These are phyloP conservation scores for Meda fulgida DNA, from an alignment of 2,797 vertebrate genomes.

Conservation along the genomic window DNA sequence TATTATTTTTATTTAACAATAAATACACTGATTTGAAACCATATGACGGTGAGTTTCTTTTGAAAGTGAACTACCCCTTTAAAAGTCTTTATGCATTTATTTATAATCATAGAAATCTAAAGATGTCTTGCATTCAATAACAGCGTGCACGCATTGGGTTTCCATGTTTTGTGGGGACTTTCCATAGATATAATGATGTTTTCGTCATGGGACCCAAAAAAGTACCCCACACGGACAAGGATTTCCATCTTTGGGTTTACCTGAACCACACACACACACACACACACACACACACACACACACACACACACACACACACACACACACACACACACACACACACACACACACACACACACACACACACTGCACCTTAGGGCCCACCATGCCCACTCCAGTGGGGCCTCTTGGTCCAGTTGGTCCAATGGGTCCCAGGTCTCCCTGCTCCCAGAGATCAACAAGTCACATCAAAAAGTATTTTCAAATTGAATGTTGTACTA, in stretches of 20 bases:
- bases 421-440: constrained; percentile 73
- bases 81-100: background rate
- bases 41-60: background rate
- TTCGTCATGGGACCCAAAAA: too few relatives aligned
- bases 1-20: background rate
- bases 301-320: too few relatives aligned
- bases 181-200: too few relatives aligned
- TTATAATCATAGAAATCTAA: background rate
- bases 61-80: background rate
- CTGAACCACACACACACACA: too few relatives aligned
- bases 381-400: constrained; percentile 71
- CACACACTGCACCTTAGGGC: constrained; percentile 73
- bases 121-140: background rate
- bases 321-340: too few relatives aligned
- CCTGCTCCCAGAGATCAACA: constrained; percentile 68
- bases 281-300: too few relatives aligned
- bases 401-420: constrained; percentile 75
- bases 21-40: background rate
- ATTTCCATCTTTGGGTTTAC: too few relatives aligned
- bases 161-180: too few relatives aligned
- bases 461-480: background rate
- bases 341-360: too few relatives aligned
- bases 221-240: too few relatives aligned
- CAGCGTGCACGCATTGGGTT: too few relatives aligned
- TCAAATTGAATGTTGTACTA: background rate